Base-by-base conservation (phyloP, 2,113 vertebrate genomes). In the Hyla sarda region DNA sequence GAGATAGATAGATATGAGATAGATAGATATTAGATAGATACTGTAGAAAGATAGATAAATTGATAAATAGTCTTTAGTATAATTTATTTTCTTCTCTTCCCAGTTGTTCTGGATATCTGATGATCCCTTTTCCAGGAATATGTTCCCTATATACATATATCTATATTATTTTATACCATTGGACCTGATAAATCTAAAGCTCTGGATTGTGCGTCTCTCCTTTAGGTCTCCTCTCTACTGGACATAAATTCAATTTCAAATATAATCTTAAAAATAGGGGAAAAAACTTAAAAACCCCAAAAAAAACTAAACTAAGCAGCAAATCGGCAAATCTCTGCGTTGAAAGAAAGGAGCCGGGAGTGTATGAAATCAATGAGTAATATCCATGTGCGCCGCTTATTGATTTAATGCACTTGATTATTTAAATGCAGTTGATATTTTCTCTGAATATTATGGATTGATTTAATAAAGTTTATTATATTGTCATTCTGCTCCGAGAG, bases 361-460 rank as follows among this genome's bases (percentile, higher is more conserved):
- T 52, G 67, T 19, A 71, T 54, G 54, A 72, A 83, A 83, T 83
- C 62, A 50, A 83, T 56, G 79, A 48, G 58, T 81, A 54, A 25
- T 72, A 54, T 48, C 41, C 62, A 82, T 48, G 45, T 34, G 45
- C 47, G 30, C 21, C 5, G 54, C n/a, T 12, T 28, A 83, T 83
- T 12, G 82, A 83, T 73, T 32, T n/a, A 37, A 37, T 54, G 28
- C 52, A 73, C 62, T 34, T 83, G 47, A 83, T 83, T 83, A 56
- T 73, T 83, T 83, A 72, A 83, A 83, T 73, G 82, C 82, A n/a
- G 60, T 41, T 72, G 48, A 83, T 83, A 73, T 83, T 83, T 69
- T 19, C 82, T 25, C 73, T 72, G 48, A 73, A 83, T 83, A 54
- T 37, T 73, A 83, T 73, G 32, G 67, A 56, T 73, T 83, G 65